These are phyloP conservation scores for Portunus trituberculatus DNA, from an alignment of 1,140 invertebrate species.

Conservation along the genomic window DNA sequence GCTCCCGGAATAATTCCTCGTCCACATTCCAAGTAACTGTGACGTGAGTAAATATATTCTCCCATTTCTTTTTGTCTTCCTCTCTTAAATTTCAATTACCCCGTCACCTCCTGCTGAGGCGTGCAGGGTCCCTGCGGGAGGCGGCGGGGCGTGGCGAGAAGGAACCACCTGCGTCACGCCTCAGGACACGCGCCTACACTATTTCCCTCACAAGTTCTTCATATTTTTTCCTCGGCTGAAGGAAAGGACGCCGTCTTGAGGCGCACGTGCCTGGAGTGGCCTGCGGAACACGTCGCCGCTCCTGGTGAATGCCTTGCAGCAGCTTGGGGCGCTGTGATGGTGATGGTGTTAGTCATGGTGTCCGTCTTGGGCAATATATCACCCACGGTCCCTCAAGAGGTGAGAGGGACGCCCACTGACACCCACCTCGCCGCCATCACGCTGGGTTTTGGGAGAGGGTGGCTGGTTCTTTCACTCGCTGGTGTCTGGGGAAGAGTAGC, in stretches of 20 bases:
- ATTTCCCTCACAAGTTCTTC: background rate
- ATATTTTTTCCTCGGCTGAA: background rate
- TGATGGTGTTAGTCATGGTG: background rate
- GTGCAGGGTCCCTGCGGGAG: background rate
- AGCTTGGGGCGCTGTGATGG: background rate
- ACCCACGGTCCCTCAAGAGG: background rate
- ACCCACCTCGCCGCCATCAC: background rate
- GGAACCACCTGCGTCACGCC: background rate
- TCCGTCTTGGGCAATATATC: slow-evolving; percentile 9
- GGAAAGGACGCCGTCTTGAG: background rate
- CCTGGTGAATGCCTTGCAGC: background rate
- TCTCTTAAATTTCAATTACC: slow-evolving; percentile 3
- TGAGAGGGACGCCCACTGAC: background rate
- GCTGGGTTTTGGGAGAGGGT: background rate
- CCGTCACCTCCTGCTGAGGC: background rate
- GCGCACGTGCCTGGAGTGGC: background rate
- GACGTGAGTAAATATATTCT: background rate
- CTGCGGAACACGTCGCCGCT: background rate
- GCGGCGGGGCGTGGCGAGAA: background rate
- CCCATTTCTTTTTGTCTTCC: background rate
- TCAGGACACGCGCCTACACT: slow-evolving; percentile 16
- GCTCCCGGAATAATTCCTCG: background rate
- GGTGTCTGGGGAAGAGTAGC: background rate
- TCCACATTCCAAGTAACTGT: background rate
- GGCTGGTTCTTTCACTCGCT: background rate